These are phyloP conservation scores for Syrphus vitripennis DNA, from an alignment of 2,888 invertebrate species.

Conservation along the genomic window DNA sequence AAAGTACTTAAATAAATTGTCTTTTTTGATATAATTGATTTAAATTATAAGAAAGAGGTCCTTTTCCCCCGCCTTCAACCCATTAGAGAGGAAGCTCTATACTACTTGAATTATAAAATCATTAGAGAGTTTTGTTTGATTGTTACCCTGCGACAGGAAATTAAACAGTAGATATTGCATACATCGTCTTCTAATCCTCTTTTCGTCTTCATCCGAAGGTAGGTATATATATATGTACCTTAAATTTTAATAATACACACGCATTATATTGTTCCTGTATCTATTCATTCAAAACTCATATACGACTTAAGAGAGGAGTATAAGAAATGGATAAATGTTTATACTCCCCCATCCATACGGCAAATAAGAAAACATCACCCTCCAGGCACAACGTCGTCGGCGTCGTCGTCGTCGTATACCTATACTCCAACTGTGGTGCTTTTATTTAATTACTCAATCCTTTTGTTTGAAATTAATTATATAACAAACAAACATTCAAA, in stretches of 20 bases:
- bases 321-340: constrained; percentile 9
- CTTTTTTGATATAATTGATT: too few species aligned
- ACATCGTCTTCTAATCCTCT: constrained; percentile 3
- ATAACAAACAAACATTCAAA: constrained; percentile 19
- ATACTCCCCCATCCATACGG: neutral
- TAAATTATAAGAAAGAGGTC: too few species aligned
- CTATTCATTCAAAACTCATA: neutral
- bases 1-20: too few species aligned
- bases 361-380: neutral
- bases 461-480: constrained; percentile 70
- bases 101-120: constrained; percentile 11
- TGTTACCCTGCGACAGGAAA: constrained; percentile 12
- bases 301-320: neutral
- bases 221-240: neutral
- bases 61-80: too few species aligned
- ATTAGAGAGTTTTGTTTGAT: constrained; percentile 15
- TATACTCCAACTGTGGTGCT: constrained; percentile 38
- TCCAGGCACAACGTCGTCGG: neutral
- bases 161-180: constrained; percentile 9
- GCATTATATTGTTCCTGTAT: neutral
- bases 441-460: constrained; percentile 71
- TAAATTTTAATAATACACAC: neutral
- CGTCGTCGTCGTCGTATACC: neutral
- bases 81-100: too few species aligned
- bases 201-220: neutral